Evolutionary conservation across 1,140 invertebrate species (phyloP).

Genomic region (Tetranychus cinnabarinus): DNA sequence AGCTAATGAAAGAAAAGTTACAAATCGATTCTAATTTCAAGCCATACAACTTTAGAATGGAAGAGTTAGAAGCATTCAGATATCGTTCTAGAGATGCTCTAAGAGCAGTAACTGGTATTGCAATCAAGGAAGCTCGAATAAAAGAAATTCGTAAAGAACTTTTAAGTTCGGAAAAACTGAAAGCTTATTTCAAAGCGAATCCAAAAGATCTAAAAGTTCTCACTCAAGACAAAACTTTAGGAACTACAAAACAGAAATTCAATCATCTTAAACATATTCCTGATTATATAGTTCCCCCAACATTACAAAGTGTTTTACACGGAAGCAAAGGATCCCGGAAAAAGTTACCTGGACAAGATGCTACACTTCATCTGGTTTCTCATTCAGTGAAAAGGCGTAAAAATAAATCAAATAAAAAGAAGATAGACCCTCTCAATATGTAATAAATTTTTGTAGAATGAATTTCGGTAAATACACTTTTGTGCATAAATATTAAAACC

Average conservation of each 20-base stretch:
- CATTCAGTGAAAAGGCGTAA: not conserved
- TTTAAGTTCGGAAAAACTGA: constrained; percentile 71
- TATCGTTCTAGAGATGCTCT: constrained; percentile 83
- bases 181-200: constrained; percentile 86
- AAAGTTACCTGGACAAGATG: not conserved
- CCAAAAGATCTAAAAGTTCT: constrained; percentile 66
- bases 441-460: no score
- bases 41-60: constrained; percentile 76
- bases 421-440: not conserved
- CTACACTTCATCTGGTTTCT: not conserved
- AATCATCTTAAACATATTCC: constrained; percentile 72
- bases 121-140: constrained; percentile 68
- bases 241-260: constrained; percentile 48
- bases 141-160: constrained; percentile 91
- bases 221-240: constrained; percentile 69
- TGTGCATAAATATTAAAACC: no score
- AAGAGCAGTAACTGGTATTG: constrained; percentile 71
- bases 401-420: not conserved
- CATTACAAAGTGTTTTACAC: constrained; percentile 4
- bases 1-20: constrained; percentile 37
- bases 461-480: no score
- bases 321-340: not conserved
- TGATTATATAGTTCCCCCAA: constrained; percentile 46
- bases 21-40: constrained; percentile 27
- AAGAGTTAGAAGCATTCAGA: constrained; percentile 82